A percentile compares a stretch with the other conserved stretches of the same genome.
Conservation (phyloP, 1,140 invertebrate species). For the Phortica variegata region DNA sequence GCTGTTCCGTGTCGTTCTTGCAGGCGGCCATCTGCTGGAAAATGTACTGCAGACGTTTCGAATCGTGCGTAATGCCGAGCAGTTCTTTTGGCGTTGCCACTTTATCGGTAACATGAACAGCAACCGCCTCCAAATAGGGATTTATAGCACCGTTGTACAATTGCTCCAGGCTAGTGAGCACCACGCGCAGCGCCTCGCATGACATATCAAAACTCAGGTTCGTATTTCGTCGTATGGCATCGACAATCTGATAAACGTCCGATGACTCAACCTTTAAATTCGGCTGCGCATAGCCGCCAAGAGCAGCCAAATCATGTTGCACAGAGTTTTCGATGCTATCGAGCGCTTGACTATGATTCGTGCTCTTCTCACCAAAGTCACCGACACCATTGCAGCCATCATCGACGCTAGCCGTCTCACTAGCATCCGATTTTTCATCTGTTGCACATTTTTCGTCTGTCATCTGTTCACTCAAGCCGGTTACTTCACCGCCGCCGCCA, state of each 20-base stretch:
- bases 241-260: conserved; percentile 71
- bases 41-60: conserved; percentile 74
- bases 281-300: conserved; percentile 10
- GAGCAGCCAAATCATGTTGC: conserved; percentile 15
- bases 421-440: conserved; percentile 39
- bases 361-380: conserved; percentile 28
- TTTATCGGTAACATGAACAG: conserved; percentile 52
- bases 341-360: conserved; percentile 46
- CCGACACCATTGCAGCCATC: conserved; percentile 30
- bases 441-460: conserved; percentile 1
- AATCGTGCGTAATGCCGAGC: conserved; percentile 68
- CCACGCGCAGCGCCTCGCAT: conserved; percentile 77
- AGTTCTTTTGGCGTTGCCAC: conserved; percentile 52
- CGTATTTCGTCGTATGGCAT: conserved; percentile 77
- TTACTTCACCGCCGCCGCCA: not conserved
- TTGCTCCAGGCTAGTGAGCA: conserved; percentile 68
- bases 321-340: conserved; percentile 50
- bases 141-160: conserved; percentile 63
- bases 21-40: conserved; percentile 80
- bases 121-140: conserved; percentile 59
- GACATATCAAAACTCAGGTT: conserved; percentile 85
- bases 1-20: conserved; percentile 90
- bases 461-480: conserved; percentile 9
- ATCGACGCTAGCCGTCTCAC: conserved; percentile 22
- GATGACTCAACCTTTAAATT: conserved; percentile 49